Evolutionary conservation across 2,888 invertebrate genomes (phyloP).

Genomic region (Lymantria dispar): DNA sequence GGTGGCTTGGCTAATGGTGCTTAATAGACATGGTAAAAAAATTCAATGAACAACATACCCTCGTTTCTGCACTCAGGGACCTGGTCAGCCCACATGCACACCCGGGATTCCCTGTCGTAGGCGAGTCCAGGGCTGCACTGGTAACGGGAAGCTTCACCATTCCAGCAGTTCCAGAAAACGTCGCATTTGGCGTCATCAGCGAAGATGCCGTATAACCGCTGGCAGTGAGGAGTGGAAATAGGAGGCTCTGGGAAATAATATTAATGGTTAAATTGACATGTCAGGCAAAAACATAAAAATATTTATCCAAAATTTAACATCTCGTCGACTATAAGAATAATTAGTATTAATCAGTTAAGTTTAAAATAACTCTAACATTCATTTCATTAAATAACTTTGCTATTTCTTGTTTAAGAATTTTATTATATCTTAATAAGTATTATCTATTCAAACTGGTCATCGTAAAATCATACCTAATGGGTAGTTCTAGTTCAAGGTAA

Average conservation of each 20-base stretch:
- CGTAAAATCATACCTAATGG: constrained; percentile 21
- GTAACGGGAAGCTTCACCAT: constrained; percentile 95
- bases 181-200: constrained; percentile 93
- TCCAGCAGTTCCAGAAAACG: constrained; percentile 98
- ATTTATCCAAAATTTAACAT: too few species aligned
- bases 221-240: constrained; percentile 91
- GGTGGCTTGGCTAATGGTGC: too few species aligned
- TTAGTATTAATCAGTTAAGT: too few species aligned
- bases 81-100: constrained; percentile 98
- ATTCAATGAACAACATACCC: constrained; percentile 79
- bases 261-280: constrained; percentile 1
- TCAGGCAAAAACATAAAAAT: too few species aligned
- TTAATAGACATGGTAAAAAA: too few species aligned
- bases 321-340: too few species aligned
- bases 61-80: constrained; percentile 95
- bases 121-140: constrained; percentile 97
- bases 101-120: constrained; percentile 95
- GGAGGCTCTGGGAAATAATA: constrained; percentile 86
- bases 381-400: neutral
- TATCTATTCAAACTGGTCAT: constrained; percentile 5
- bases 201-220: constrained; percentile 95
- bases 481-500: constrained; percentile 55
- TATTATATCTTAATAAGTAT: constrained; percentile 12
- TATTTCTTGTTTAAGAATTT: neutral
- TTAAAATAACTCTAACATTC: neutral